Base-by-base conservation (phyloP, 2,888 invertebrate species). In the Catocala sponsa region DNA sequence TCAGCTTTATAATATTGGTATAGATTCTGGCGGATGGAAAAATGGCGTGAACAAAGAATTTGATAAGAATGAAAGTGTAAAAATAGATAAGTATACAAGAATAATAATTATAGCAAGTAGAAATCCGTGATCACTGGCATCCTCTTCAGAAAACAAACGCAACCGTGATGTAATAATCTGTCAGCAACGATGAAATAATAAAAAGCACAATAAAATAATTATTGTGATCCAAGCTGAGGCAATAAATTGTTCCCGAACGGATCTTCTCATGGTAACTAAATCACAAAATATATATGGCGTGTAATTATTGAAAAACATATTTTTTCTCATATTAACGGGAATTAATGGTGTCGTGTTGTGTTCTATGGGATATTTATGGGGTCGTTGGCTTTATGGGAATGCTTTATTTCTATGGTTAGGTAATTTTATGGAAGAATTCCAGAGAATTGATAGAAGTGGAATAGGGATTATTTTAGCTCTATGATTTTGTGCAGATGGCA, bases 291-390 rank as follows among this genome's bases (percentile, higher is more conserved):
- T 65, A 63, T 63, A 64, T 49, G 55, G 60, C 61, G 41, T 65
- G 66, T 76, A 65, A 74, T 76, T 72, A 72, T 76, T 76, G 50
- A 66, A 74, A 74, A 71, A 61, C 59, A 65, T 69, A 61, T 69
- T 42, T 68, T 61, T 69, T 61, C 46, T 54, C 63, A 58, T 65
- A 72, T 74, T 63, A 76, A 72, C 51, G 13, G 59, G 50, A 64
- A 76, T 72, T 72, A 74, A 65, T 70, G 49, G 51, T 67, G 69
- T 63, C 59, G 59, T 67, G 61, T 63, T 68, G 64, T 76, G 59
- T 72, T 72, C 76, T 68, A 51, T 55, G 50, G 46, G 35, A 49
- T 57, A 72, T 76, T 76, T 76, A 76, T 74, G 74, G 46, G 65
- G 66, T n/a, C 55, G 11, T 65, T 65, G 72, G 35, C 72, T 68